Percentiles rank a stretch among this genome's conserved stretches.
phyloP scores from a whole-genome alignment of 2,113 vertebrate genomes.

The Podarcis muralis region DNA sequence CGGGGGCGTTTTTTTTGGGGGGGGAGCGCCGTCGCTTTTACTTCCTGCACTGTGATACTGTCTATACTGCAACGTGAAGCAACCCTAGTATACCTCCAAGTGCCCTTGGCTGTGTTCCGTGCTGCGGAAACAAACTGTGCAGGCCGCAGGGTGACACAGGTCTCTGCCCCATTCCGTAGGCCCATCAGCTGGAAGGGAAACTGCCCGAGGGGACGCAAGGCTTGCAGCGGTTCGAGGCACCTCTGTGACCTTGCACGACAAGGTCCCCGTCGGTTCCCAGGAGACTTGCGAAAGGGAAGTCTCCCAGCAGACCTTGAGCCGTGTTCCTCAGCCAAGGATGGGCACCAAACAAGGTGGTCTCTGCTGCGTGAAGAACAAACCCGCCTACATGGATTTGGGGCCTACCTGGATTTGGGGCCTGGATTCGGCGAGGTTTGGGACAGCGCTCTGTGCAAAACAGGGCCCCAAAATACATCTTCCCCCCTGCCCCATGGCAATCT shows the following conservation, averaged over 20 bases:
- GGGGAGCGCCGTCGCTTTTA: too few species aligned
- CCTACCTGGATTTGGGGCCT: neutral
- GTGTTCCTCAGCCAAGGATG: too few species aligned
- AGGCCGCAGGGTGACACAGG: neutral
- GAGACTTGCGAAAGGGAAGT: neutral
- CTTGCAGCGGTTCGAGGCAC: too few species aligned
- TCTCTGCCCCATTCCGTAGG: neutral
- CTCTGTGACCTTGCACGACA: too few species aligned
- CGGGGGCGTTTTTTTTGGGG: neutral
- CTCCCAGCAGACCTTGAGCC: neutral
- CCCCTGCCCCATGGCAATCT: neutral
- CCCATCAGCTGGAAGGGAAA: neutral
- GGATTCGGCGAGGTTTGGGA: neutral
- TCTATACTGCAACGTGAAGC: slow-evolving; percentile 12
- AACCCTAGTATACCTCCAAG: slow-evolving; percentile 5
- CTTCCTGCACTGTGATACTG: slow-evolving; percentile 16
- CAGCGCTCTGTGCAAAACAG: neutral
- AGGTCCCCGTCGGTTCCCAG: neutral
- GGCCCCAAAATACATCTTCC: neutral
- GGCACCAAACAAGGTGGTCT: neutral
- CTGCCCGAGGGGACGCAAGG: neutral
- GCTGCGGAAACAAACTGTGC: neutral
- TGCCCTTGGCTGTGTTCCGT: neutral
- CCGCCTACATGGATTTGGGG: neutral
- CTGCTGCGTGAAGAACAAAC: neutral